These are phyloP conservation scores for Oreochromis spilurus DNA, from an alignment of 2,113 vertebrate species.

Conservation along the genomic window DNA sequence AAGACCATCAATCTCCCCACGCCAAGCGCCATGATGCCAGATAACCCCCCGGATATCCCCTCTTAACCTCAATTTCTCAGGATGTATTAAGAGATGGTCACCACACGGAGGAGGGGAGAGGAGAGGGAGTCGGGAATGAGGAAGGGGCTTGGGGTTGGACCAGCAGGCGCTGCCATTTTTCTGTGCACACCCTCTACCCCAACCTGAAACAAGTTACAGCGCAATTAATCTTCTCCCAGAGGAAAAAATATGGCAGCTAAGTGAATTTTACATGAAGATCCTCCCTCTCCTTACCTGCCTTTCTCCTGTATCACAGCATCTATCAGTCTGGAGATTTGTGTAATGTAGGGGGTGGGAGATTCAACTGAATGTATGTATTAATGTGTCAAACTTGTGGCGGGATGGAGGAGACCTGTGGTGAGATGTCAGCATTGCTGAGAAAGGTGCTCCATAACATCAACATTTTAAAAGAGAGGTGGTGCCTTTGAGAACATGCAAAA, in stretches of 20 bases:
- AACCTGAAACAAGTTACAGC: slow-evolving; percentile 74
- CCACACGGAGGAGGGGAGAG: slow-evolving; percentile 36
- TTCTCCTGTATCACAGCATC: slow-evolving; percentile 46
- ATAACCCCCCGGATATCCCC: slow-evolving; percentile 82
- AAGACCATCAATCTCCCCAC: slow-evolving; percentile 79
- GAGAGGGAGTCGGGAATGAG: slow-evolving; percentile 32
- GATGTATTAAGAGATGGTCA: slow-evolving; percentile 79
- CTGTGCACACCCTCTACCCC: slow-evolving; percentile 55
- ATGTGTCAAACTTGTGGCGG: neutral
- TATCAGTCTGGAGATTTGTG: slow-evolving; percentile 2
- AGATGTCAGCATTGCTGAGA: neutral
- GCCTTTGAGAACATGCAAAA: neutral
- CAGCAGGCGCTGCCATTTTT: slow-evolving; percentile 24
- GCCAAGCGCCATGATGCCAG: slow-evolving; percentile 66
- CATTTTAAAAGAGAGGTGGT: neutral
- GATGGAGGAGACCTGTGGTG: neutral
- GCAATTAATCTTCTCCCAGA: slow-evolving; percentile 76
- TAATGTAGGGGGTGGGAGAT: slow-evolving; percentile 21
- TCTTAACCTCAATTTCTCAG: slow-evolving; percentile 84
- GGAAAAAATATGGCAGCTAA: slow-evolving; percentile 77
- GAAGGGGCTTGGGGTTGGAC: slow-evolving; percentile 45
- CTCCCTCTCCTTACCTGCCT: slow-evolving; percentile 55
- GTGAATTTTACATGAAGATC: slow-evolving; percentile 80
- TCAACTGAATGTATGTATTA: neutral
- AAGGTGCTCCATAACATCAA: neutral